phyloP scores from a whole-genome alignment of 2,797 vertebrate genomes.

The Mus caroli region DNA sequence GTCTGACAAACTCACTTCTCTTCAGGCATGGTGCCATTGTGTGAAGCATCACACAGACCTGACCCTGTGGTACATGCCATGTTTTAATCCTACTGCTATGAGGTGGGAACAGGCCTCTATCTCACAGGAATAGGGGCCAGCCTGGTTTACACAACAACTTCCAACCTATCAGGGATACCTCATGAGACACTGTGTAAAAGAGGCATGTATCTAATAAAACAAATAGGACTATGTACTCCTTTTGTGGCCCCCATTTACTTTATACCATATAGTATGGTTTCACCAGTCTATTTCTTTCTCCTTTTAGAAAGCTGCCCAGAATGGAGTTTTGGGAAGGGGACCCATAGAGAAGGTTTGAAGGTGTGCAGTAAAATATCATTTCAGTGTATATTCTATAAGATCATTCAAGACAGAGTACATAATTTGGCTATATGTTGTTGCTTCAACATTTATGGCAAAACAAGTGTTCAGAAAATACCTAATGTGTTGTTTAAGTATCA shows the following conservation, averaged over 20 bases:
- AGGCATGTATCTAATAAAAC: background rate
- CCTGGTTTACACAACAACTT: background rate
- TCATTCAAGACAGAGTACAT: background rate
- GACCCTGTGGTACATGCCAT: background rate
- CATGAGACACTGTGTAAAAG: background rate
- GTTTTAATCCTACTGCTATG: background rate
- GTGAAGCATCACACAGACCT: background rate
- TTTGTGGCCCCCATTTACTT: background rate
- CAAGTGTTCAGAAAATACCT: background rate
- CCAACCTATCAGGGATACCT: fast-evolving
- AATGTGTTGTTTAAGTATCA: background rate
- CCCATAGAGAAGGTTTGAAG: background rate
- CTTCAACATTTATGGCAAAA: background rate
- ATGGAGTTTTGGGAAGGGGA: background rate
- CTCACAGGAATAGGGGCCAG: background rate
- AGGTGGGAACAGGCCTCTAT: background rate
- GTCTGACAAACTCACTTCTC: conserved; percentile 69
- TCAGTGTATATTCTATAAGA: background rate
- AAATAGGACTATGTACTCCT: background rate
- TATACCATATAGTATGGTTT: background rate
- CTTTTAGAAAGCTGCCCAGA: background rate
- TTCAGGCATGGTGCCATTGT: conserved; percentile 59
- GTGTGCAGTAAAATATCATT: background rate
- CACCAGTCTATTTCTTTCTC: background rate
- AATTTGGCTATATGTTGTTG: background rate